Conservation (phyloP, 2,888 invertebrate species). For the Hymenopus coronatus region DNA sequence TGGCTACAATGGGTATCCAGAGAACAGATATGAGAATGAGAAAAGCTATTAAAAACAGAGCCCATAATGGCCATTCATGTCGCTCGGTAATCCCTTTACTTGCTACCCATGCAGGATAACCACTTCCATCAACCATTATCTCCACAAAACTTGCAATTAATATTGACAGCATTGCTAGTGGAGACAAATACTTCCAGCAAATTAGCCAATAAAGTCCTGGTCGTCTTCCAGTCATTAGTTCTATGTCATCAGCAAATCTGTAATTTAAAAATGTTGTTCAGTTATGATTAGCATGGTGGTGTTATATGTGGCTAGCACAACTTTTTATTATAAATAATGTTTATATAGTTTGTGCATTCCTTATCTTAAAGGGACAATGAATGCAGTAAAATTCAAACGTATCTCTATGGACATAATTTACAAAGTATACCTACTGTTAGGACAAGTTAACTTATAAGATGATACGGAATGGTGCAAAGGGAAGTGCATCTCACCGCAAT, state of each 20-base stretch:
- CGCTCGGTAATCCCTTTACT: slow-evolving; percentile 68
- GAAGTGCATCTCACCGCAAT: too few relatives aligned
- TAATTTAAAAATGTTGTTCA: slow-evolving; percentile 33
- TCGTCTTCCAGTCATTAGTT: slow-evolving; percentile 88
- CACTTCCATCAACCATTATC: slow-evolving; percentile 74
- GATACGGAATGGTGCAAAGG: too few relatives aligned
- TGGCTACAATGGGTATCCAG: slow-evolving; percentile 83
- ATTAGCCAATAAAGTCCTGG: slow-evolving; percentile 89
- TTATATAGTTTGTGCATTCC: neutral
- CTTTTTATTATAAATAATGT: neutral
- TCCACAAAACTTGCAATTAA: slow-evolving; percentile 79
- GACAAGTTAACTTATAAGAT: too few relatives aligned
- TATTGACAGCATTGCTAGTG: slow-evolving; percentile 83
- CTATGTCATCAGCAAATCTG: slow-evolving; percentile 91
- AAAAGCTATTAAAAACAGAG: slow-evolving; percentile 68
- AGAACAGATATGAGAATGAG: slow-evolving; percentile 76
- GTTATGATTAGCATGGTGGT: neutral
- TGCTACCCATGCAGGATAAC: slow-evolving; percentile 81
- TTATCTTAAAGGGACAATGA: neutral
- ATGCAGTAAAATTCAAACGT: too few relatives aligned
- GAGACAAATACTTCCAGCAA: slow-evolving; percentile 93
- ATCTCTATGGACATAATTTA: too few relatives aligned
- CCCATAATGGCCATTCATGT: slow-evolving; percentile 87
- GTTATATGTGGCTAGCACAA: neutral
- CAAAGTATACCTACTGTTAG: too few relatives aligned